A percentile compares a stretch with the other conserved stretches of the same genome.
phyloP scores from a whole-genome alignment of 2,888 invertebrate genomes.

The Lasioglossum marginatum region DNA sequence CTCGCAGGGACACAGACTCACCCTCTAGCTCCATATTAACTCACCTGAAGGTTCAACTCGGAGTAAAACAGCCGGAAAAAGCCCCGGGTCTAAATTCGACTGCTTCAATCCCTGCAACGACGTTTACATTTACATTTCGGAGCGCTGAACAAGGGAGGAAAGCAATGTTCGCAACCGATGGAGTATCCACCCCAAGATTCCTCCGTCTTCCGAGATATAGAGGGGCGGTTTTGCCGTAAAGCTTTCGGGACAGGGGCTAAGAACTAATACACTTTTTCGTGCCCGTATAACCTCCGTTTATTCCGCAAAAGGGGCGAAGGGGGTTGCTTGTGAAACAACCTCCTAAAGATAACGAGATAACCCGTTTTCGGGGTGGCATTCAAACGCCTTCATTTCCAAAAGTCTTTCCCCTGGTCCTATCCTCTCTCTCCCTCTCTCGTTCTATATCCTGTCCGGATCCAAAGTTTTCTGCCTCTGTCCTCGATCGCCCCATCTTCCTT shows the following conservation, averaged over 20 bases:
- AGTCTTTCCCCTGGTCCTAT: constrained; percentile 45
- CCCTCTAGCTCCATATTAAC: neutral
- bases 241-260: constrained; percentile 63
- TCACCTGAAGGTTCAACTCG: neutral
- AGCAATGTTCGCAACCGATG: neutral
- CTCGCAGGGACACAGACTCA: neutral
- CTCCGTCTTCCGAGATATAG: constrained; percentile 50
- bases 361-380: constrained; percentile 77
- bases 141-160: neutral
- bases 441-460: constrained; percentile 22
- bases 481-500: neutral
- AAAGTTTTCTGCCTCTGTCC: constrained; percentile 48
- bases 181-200: constrained; percentile 47
- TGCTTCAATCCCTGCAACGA: neutral
- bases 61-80: too few relatives aligned
- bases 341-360: constrained; percentile 79
- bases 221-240: constrained; percentile 35
- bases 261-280: constrained; percentile 75
- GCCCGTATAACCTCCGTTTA: constrained; percentile 17
- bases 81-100: constrained; percentile 41
- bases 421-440: neutral
- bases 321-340: constrained; percentile 67
- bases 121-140: constrained; percentile 26
- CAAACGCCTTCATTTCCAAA: constrained; percentile 80
- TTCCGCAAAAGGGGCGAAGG: neutral